A percentile compares a stretch with the other conserved stretches of the same genome.
These are phyloP conservation scores for Anguilla rostrata DNA, from an alignment of 2,113 vertebrate species.

Conservation along the genomic window DNA sequence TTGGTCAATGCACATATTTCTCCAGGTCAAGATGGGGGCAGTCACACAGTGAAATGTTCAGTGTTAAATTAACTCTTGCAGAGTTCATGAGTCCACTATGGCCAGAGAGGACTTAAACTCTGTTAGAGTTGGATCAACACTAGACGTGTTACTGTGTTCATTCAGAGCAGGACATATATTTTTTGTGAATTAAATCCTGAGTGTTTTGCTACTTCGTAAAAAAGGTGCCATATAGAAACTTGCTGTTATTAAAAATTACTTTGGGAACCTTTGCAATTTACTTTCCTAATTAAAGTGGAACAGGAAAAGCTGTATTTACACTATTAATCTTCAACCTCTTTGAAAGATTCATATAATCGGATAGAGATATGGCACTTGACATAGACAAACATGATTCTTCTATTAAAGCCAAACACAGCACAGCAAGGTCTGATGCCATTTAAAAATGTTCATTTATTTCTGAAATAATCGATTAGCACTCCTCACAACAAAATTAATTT, in stretches of 20 bases:
- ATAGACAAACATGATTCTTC: not conserved
- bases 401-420: not conserved
- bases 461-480: not conserved
- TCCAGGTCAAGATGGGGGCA: not conserved
- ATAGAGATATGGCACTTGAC: not conserved
- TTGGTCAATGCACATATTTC: not conserved
- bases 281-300: not conserved
- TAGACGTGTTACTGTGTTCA: too few species aligned
- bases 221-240: too few species aligned
- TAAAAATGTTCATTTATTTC: not conserved
- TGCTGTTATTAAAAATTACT: not conserved
- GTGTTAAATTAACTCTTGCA: too few species aligned
- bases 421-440: not conserved
- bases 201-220: too few species aligned
- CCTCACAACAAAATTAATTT: not conserved
- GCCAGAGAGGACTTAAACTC: too few species aligned
- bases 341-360: not conserved
- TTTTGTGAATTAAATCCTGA: too few species aligned
- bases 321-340: not conserved
- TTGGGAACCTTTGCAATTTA: not conserved
- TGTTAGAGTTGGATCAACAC: too few species aligned
- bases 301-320: not conserved
- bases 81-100: too few species aligned
- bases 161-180: too few species aligned
- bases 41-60: not conserved